Conservation (phyloP, 1,140 invertebrate species). For the Sarcophaga peregrina region DNA sequence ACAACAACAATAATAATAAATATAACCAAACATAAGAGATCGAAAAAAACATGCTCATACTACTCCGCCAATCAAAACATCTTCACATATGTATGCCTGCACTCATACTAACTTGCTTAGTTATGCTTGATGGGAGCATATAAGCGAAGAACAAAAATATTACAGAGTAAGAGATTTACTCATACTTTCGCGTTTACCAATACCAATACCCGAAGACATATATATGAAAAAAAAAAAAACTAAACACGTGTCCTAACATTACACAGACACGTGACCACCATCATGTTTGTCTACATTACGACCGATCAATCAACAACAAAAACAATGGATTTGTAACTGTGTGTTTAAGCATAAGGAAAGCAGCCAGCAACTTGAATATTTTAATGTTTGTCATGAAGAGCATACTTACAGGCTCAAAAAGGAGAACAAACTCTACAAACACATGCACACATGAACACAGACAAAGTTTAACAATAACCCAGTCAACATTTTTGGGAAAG, state of each 20-base stretch:
- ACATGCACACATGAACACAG: not conserved
- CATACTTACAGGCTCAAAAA: constrained; percentile 43
- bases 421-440: constrained; percentile 5
- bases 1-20: constrained; percentile 7
- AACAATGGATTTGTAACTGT: constrained; percentile 2
- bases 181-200: not conserved
- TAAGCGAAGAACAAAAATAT: too few species aligned
- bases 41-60: not conserved
- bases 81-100: constrained; percentile 24
- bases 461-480: not conserved
- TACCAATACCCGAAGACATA: too few species aligned
- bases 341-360: not conserved
- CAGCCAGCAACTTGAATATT: constrained; percentile 1
- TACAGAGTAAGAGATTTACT: not conserved
- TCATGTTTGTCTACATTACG: constrained; percentile 45
- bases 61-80: constrained; percentile 18
- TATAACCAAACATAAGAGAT: not conserved
- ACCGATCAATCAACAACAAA: constrained; percentile 45
- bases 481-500: too few species aligned
- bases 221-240: constrained; percentile 17
- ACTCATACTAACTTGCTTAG: not conserved
- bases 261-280: constrained; percentile 46
- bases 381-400: constrained; percentile 40
- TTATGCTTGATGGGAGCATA: too few species aligned
- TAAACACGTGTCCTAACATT: constrained; percentile 43